Conservation (phyloP, 2,113 vertebrate genomes). For the Ameiurus melas region DNA sequence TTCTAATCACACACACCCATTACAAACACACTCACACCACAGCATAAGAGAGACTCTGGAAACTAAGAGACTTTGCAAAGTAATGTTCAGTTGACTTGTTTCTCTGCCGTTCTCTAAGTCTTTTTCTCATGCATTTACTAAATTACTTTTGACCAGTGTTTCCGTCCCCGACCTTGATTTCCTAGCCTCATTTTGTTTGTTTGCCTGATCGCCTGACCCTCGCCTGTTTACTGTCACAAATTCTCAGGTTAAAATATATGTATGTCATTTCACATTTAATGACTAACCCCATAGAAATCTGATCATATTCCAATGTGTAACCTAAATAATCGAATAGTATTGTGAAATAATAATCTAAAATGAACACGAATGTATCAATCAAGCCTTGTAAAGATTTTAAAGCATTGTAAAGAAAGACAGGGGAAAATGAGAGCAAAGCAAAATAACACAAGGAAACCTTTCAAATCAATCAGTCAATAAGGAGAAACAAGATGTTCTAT, state of each 20-base stretch:
- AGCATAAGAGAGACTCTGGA: too few relatives aligned
- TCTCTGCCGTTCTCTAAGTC: too few relatives aligned
- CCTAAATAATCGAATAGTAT: neutral
- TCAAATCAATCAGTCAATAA: slow-evolving; percentile 8
- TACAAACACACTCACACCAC: too few relatives aligned
- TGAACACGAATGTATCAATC: neutral
- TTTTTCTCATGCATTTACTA: too few relatives aligned
- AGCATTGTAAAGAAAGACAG: slow-evolving; percentile 17
- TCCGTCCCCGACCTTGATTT: too few relatives aligned
- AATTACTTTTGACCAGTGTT: too few relatives aligned
- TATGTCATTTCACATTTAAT: neutral
- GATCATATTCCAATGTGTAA: neutral
- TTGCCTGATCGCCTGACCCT: too few relatives aligned
- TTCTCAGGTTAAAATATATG: neutral
- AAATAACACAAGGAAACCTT: slow-evolving; percentile 39
- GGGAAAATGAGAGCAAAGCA: neutral
- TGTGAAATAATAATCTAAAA: neutral
- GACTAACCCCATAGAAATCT: neutral
- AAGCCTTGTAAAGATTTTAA: neutral
- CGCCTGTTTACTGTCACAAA: neutral
- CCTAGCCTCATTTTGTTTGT: too few relatives aligned
- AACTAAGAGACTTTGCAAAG: too few relatives aligned
- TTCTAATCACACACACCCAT: too few relatives aligned
- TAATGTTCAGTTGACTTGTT: too few relatives aligned
- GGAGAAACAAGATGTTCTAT: slow-evolving; percentile 11